Conservation (phyloP, 2,888 invertebrate genomes). For the Nowickia ferox region DNA sequence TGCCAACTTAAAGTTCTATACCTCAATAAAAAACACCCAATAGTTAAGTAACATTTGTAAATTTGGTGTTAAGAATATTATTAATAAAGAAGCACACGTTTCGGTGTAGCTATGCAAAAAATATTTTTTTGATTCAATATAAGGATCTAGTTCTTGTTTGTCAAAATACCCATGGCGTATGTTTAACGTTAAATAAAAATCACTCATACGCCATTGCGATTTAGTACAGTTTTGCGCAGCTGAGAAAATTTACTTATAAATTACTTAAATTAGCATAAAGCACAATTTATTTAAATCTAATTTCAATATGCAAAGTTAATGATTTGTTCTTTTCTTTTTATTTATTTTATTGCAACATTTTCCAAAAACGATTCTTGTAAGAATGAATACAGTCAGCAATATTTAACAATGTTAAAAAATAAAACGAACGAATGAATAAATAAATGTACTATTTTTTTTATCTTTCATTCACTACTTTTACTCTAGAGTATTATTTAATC, state of each 20-base stretch:
- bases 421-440: slow-evolving; percentile 22
- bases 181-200: too few relatives aligned
- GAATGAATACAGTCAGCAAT: slow-evolving; percentile 18
- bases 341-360: not conserved
- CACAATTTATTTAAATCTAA: slow-evolving; percentile 46
- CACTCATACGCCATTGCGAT: too few relatives aligned
- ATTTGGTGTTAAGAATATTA: too few relatives aligned
- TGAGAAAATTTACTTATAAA: not conserved
- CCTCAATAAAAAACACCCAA: too few relatives aligned
- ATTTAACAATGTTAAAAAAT: not conserved
- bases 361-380: not conserved
- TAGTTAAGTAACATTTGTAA: too few relatives aligned
- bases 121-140: too few relatives aligned
- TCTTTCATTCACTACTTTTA: slow-evolving; percentile 41
- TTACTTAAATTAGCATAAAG: not conserved
- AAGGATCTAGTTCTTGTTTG: too few relatives aligned
- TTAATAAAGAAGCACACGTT: too few relatives aligned
- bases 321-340: slow-evolving; percentile 22
- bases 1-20: too few relatives aligned
- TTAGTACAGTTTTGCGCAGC: not conserved
- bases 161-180: too few relatives aligned
- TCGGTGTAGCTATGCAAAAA: too few relatives aligned
- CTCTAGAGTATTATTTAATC: slow-evolving; percentile 66
- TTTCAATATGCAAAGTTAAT: slow-evolving; percentile 62
- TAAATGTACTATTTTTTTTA: slow-evolving; percentile 1